Percentiles rank a stretch among this genome's conserved stretches.
Conservation (phyloP, 2,888 invertebrate species). For the Taphrorychus bicolor region DNA sequence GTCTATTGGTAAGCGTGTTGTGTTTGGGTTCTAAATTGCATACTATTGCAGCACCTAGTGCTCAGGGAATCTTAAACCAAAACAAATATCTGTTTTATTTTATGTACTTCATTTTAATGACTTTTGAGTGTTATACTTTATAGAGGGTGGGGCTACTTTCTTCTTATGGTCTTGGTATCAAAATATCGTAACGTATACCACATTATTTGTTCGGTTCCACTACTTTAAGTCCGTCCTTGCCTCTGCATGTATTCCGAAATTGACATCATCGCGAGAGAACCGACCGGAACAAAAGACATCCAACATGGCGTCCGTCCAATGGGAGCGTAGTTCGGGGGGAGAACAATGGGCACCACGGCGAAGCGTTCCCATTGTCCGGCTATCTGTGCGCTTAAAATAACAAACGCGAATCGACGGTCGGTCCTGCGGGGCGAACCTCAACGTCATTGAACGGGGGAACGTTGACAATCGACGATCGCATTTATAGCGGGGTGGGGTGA, state of each 20-base stretch:
- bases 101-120: too few species aligned
- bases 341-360: slow-evolving; percentile 16
- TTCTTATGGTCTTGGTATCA: too few species aligned
- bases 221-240: neutral
- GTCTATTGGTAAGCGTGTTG: too few species aligned
- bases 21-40: too few species aligned
- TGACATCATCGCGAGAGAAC: neutral
- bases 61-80: too few species aligned
- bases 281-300: slow-evolving; percentile 7
- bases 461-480: too few species aligned
- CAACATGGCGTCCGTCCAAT: slow-evolving; percentile 32
- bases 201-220: neutral
- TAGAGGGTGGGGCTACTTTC: too few species aligned
- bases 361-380: slow-evolving; percentile 26
- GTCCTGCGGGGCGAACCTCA: slow-evolving; percentile 11
- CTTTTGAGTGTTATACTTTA: too few species aligned
- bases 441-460: too few species aligned
- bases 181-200: too few species aligned
- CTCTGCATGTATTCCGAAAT: neutral
- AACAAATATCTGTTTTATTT: too few species aligned
- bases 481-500: neutral
- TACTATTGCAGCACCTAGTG: too few species aligned
- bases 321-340: slow-evolving; percentile 11
- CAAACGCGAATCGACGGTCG: slow-evolving; percentile 24
- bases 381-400: slow-evolving; percentile 30